Base-by-base conservation (phyloP, 2,888 invertebrate species). In the Lycophotia porphyrea region DNA sequence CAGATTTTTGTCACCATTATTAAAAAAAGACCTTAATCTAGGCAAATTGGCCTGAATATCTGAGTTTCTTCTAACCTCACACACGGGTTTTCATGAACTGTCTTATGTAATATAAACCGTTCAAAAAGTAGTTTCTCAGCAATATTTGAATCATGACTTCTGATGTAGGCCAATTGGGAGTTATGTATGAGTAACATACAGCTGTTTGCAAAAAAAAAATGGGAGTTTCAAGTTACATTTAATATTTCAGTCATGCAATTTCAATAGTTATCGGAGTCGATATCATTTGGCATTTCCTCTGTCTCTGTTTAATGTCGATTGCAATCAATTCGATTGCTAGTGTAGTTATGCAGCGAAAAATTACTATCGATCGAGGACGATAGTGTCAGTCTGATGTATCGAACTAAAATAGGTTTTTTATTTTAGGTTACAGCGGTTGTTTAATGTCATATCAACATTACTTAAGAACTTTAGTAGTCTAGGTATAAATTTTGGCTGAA, bases 271-370 rank as follows among this genome's bases (percentile, higher is more conserved):
- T 71, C 55, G 36, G n/a, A 67, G 66, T 82, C 60, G 27, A 42
- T 65, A 52, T 71, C 27, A 68, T 69, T 82, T 63, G 49, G 55
- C 24, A 61, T 84, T 84, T 81, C 85, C 74, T 44, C 44, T 66
- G 68, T 65, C 67, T 80, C n/a, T 5, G 27, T 27, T 67, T 11
- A 74, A 74, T 71, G 60, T 58, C 60, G 42, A n/a, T 70, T 58
- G 34, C 69, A 31, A 69, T 63, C 18, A 42, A 49, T 7, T 66
- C 39, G 15, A 78, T 71, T 71, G 69, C 63, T 65, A 24, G 18
- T 63, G 34, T 31, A 44, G 68, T 67, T 47, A 44, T 39, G 64
- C 52, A 13, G 58, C 27, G 44, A 60, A 39, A 65, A 76, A 39
- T 77, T 52, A 84, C 27, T 80, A 84, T 70, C 44, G 69, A 65